Evolutionary conservation across 2,888 invertebrate species (phyloP).

Genomic region (Lepas anatifera): DNA sequence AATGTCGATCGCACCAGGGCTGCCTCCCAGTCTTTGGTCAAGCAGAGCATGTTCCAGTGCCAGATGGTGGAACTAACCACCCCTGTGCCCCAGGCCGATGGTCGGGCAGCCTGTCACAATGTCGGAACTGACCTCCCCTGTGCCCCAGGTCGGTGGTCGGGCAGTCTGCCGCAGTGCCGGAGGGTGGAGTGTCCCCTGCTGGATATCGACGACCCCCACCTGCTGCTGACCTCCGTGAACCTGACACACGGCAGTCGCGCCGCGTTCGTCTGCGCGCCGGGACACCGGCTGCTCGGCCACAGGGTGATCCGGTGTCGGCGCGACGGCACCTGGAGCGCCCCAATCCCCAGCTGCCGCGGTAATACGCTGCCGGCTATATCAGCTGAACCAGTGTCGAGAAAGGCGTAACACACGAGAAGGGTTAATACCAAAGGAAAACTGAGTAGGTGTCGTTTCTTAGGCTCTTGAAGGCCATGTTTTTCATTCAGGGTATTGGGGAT

Average conservation of each 20-base stretch:
- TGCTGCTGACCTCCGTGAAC: conserved; percentile 64
- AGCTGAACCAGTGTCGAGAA: too few relatives aligned
- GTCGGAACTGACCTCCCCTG: too few relatives aligned
- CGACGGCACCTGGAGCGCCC: conserved; percentile 21
- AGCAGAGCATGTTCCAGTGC: too few relatives aligned
- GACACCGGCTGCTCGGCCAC: conserved; percentile 60
- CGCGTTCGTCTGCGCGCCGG: conserved; percentile 72
- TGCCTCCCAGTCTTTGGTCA: too few relatives aligned
- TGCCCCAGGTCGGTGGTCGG: conserved; percentile 68
- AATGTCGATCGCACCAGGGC: too few relatives aligned
- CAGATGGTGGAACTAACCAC: too few relatives aligned
- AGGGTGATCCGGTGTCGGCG: conserved; percentile 50
- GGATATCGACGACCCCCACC: conserved; percentile 52
- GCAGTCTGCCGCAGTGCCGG: conserved; percentile 56
- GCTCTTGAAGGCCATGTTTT: too few relatives aligned
- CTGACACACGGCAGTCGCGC: conserved; percentile 67
- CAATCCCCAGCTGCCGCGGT: conserved; percentile 42
- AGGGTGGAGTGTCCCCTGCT: conserved; percentile 64
- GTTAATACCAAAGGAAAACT: too few relatives aligned
- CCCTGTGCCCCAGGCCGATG: conserved; percentile 64
- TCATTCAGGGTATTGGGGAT: too few relatives aligned
- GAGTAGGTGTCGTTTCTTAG: too few relatives aligned
- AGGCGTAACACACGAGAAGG: too few relatives aligned
- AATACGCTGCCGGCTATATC: too few relatives aligned
- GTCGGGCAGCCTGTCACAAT: conserved; percentile 59